Evolutionary conservation across 2,113 vertebrate species (phyloP).

Genomic region (Hemicordylus capensis): DNA sequence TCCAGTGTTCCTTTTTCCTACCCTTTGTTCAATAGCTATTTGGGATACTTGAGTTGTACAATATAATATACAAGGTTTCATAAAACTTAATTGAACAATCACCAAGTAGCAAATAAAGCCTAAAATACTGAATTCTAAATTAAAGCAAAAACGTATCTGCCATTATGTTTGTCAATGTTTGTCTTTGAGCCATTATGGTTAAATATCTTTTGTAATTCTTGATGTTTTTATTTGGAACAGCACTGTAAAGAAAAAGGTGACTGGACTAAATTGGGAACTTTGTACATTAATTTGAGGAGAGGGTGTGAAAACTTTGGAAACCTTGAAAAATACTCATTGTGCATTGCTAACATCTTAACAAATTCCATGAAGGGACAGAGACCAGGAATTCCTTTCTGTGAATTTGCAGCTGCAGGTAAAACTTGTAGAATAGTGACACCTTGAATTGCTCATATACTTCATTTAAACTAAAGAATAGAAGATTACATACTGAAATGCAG

Average conservation of each 20-base stretch:
- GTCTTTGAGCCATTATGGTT: neutral
- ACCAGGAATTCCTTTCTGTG: slow-evolving; percentile 83
- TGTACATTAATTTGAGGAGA: slow-evolving; percentile 79
- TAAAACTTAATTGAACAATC: neutral
- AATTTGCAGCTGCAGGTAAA: slow-evolving; percentile 88
- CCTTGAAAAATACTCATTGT: slow-evolving; percentile 81
- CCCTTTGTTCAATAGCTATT: neutral
- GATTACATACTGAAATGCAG: neutral
- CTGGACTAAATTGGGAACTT: slow-evolving; percentile 83
- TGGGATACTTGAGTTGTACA: neutral
- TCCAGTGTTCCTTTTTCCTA: too few relatives aligned
- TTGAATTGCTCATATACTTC: neutral
- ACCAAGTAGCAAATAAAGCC: neutral
- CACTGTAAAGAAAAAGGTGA: slow-evolving; percentile 84
- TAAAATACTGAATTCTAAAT: neutral
- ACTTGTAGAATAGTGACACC: neutral
- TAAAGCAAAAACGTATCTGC: too few relatives aligned
- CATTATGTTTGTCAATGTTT: neutral
- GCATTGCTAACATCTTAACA: slow-evolving; percentile 79
- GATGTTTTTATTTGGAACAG: slow-evolving; percentile 67
- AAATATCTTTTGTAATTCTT: neutral
- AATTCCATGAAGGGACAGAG: slow-evolving; percentile 76
- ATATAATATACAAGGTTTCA: too few relatives aligned
- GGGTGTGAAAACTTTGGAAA: slow-evolving; percentile 75
- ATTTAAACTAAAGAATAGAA: neutral